Evolutionary conservation across 1,140 invertebrate species (phyloP).

Genomic region (Drosophila carrolli): DNA sequence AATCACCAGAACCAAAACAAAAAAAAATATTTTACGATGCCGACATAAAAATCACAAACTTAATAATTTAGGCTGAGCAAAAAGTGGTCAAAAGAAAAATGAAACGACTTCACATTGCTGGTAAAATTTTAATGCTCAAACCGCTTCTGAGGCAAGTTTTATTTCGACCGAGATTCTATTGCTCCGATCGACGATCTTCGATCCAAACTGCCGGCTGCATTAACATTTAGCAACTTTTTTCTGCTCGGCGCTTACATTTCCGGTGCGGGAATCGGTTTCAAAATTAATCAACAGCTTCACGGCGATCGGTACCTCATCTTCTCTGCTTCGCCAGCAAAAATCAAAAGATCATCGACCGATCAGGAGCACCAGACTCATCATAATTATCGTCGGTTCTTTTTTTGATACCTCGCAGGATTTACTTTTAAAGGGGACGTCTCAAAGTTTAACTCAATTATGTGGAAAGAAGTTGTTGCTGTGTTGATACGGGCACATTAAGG

Average conservation of each 20-base stretch:
- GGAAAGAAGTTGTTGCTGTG: conserved; percentile 7
- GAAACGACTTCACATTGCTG: conserved; percentile 1
- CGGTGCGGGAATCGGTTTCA: conserved; percentile 66
- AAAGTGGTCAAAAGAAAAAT: conserved; percentile 16
- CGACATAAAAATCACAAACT: conserved; percentile 52
- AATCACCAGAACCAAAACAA: conserved; percentile 11
- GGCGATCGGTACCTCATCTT: conserved; percentile 53
- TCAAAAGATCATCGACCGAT: conserved; percentile 58
- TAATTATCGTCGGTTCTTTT: conserved; percentile 61
- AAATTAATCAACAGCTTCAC: conserved; percentile 79
- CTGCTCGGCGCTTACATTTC: conserved; percentile 68
- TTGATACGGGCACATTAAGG: conserved; percentile 35
- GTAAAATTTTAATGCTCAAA: conserved; percentile 13
- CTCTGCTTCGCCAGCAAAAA: conserved; percentile 29
- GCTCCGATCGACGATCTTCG: conserved; percentile 18
- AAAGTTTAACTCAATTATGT: conserved; percentile 56
- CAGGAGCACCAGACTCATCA: conserved; percentile 55
- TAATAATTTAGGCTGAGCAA: conserved; percentile 59
- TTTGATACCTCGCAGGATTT: conserved; percentile 49
- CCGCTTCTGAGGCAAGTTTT: conserved; percentile 44
- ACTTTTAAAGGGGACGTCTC: conserved; percentile 48
- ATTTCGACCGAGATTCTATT: conserved; percentile 53
- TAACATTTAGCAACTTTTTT: conserved; percentile 77
- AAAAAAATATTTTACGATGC: conserved; percentile 18
- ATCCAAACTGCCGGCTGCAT: conserved; percentile 48